Evolutionary conservation across 2,113 vertebrate genomes (phyloP), one percentile per base, ranked within the genome.

Genomic region (Actenoides lindsayi): DNA sequence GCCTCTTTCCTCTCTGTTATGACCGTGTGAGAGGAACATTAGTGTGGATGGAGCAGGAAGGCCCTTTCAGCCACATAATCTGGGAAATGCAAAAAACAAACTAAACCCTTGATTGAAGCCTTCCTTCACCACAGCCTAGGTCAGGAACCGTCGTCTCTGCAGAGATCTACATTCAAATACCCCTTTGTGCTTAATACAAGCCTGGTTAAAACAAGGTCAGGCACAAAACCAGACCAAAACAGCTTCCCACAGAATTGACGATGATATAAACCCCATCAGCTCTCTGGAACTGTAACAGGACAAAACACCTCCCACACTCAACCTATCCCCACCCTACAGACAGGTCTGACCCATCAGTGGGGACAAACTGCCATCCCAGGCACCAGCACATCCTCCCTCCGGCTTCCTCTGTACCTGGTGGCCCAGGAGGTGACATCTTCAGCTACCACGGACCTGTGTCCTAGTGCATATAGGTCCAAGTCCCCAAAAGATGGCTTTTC

Each of bases 101-200:
- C 4, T 10, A 42, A 93, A 4, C 19, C 37, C 35, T 69, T 54
- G 35, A 56, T 0, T 33, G 76, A 60, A 79, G 62, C 42, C 44
- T 92, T 69, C 27, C 27, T 69, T 44, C 79, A 35, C 13, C 53
- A 30, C 35, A 80, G 0, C 14, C 25, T 5, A n/a, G 27, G 31
- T 16, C 60, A 78, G 51, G 35, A 92, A 10, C 12, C 0, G 0
- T 27, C 0, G 0, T 13, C 60, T 73, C 53, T 41, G 31, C 18
- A 31, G 37, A 60, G 21, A 24, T 8, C 9, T 48, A 35, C 1
- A 1, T 13, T 54, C 69, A 64, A 33, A 78, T 2, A 27, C 5
- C 9, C 16, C 17, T 31, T 50, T 8, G 41, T 24, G 6, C 7
- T 42, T 13, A 8, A 33, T 2, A 9, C 6, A 8, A n/a, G 4